Base-by-base conservation (phyloP, 2,797 vertebrate species). In the Microctenopoma stevenorrisi region DNA sequence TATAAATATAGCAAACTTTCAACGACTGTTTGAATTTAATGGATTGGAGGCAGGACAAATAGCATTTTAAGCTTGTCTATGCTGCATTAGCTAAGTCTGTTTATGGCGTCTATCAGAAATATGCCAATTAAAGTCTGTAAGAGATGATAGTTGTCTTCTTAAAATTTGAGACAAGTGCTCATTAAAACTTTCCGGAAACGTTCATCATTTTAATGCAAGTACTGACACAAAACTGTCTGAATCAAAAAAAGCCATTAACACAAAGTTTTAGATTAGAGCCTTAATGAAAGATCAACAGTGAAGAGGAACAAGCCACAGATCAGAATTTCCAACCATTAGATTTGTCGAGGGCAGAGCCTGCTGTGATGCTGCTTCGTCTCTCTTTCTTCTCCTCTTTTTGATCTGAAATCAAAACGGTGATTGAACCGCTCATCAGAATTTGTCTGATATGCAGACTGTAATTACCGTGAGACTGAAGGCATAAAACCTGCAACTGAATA, bases 351-450 rank as follows among this genome's bases (percentile, higher is more conserved):
- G 91, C 88, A 85, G 94, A 91, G 15, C 90, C 94, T 64, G 90
- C 87, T 88, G 93, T 89, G 64, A 94, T 85, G 89, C 88, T 88
- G 88, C 88, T 90, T 72, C 93, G 92, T 75, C 92, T 94, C 85
- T 96, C 95, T 89, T 95, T 95, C 91, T 93, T 94, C 88, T 91
- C 87, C 87, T 93, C 93, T 92, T 94, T 97, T 80, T 94, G 94
- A 91, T 96, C 96, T 98, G 93, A 79, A 93, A 94, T 91, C 90
- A 90, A 88, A 93, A 91, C 30, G 44, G 85, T 72, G 68, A 84
- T 86, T 86, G 58, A 79, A 77, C 18, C 9, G 30, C 72, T 69
- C 68, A 79, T 79, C 58, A 68, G 73, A 69, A 79, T 70, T 49
- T 65, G 43, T 14, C 53, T 74, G 62, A 82, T 64, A 75, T 16